A percentile compares a stretch with the other conserved stretches of the same genome.
Conservation (phyloP, 2,113 vertebrate species). For the Odocoileus hemionus region DNA sequence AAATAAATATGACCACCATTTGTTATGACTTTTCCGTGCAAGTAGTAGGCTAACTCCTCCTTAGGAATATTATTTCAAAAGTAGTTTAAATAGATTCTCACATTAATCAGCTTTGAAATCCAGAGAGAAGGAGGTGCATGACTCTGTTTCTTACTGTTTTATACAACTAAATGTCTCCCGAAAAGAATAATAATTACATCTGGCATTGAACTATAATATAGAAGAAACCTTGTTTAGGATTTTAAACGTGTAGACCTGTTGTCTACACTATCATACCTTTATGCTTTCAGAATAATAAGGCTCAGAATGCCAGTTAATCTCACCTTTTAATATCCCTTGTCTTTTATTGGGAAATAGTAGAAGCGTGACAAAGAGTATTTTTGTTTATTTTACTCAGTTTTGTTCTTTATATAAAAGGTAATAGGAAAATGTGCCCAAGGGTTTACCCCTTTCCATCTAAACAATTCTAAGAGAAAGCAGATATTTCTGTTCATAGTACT, state of each 20-base stretch:
- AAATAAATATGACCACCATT: neutral
- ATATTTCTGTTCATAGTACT: conserved; percentile 74
- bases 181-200: conserved; percentile 76
- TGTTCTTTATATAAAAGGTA: conserved; percentile 72
- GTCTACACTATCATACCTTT: conserved; percentile 19
- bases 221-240: conserved; percentile 56
- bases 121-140: conserved; percentile 43
- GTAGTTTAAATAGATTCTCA: conserved; percentile 77
- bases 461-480: neutral
- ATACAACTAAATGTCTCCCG: conserved; percentile 67
- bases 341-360: conserved; percentile 56
- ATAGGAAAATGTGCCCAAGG: conserved; percentile 69
- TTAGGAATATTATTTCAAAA: conserved; percentile 19
- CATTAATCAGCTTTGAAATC: conserved; percentile 70
- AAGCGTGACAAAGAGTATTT: conserved; percentile 51
- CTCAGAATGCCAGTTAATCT: conserved; percentile 73
- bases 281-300: conserved; percentile 72
- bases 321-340: conserved; percentile 73
- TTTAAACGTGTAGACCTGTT: conserved; percentile 55
- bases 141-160: conserved; percentile 65
- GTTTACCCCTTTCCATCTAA: conserved; percentile 57
- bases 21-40: conserved; percentile 31
- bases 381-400: conserved; percentile 75
- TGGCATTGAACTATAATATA: conserved; percentile 39
- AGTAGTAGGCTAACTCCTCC: conserved; percentile 52